These are phyloP conservation scores for Steinernema carpocapsae DNA, from an alignment of 2,888 invertebrate species.

Conservation along the genomic window DNA sequence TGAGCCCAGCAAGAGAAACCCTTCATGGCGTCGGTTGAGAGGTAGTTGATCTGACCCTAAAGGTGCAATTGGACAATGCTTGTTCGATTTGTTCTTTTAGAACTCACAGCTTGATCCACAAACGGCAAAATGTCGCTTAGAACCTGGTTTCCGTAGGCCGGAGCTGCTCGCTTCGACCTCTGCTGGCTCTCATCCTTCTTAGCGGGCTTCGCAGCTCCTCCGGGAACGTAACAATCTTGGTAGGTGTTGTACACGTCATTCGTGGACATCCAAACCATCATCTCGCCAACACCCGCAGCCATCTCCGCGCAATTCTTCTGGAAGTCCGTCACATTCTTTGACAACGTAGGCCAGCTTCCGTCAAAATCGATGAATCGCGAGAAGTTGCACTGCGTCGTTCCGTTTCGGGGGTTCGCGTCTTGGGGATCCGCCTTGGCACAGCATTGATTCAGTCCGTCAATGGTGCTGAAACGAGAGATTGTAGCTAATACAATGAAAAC, in stretches of 20 bases:
- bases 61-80: constrained; percentile 21
- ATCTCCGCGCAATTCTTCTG: not conserved
- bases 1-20: constrained; percentile 28
- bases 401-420: not conserved
- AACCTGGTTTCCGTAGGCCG: constrained; percentile 9
- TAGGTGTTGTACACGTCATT: constrained; percentile 35
- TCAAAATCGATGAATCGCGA: constrained; percentile 51
- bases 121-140: constrained; percentile 3
- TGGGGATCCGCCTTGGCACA: not conserved
- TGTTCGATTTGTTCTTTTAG: not conserved
- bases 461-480: not conserved
- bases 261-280: not conserved
- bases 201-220: not conserved
- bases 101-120: constrained; percentile 27
- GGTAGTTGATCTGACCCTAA: constrained; percentile 38
- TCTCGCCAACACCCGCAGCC: not conserved
- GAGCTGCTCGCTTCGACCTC: constrained; percentile 35
- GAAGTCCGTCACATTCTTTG: not conserved
- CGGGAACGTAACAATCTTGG: constrained; percentile 23
- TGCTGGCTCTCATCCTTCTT: not conserved
- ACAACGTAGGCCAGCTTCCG: not conserved
- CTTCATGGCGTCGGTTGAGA: constrained; percentile 19
- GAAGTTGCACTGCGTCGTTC: constrained; percentile 35
- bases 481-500: constrained; percentile 1
- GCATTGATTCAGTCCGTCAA: not conserved